Base-by-base conservation (phyloP, 30 jellyfish, hydroid and myxozoan genomes). In the Euphysa ruthae region DNA sequence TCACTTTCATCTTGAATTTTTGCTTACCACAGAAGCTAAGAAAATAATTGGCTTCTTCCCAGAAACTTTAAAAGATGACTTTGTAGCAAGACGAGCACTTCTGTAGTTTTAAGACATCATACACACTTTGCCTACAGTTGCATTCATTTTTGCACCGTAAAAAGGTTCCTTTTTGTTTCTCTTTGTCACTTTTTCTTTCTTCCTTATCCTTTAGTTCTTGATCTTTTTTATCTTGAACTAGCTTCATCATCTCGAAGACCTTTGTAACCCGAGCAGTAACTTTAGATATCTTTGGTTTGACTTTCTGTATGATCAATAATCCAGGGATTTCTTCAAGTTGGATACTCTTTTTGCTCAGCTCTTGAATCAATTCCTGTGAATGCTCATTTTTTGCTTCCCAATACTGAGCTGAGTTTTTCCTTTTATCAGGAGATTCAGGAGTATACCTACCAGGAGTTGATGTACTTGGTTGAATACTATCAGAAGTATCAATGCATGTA, bases 371-470 rank as follows among this genome's bases (percentile, higher is more conserved):
- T 2, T 56, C 4, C 43, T 56, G 34, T 6, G 55, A 4, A 56
- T 12, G 12, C 56, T 56, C 57, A n/a, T 18, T 18, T n/a, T 56
- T 56, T n/a, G 20, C 57, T 56, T 56, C 25, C 69, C 69, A 22
- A 31, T 56, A 56, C 55, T 2, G 6, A 4, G 60, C 43, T 2
- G 69, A 56, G 65, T 52, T 52, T 52, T 52, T 52, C 43, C 69
- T 56, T 31, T 56, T 56, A n/a, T 56, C 69, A 2, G 69, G 69
- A 3, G 43, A 56, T 56, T 4, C 12, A n/a, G 32, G 25, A 21
- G 57, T 1, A 3, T 32, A 21, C 2, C 38, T 4, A 2, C 3
- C 43, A 2, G 69, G 25, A 2, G 69, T n/a, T 19, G 20, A 32
- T 18, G 6, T 4, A 31, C 56, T 2, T 18, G 6, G 6, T 46